phyloP scores from a whole-genome alignment of 2,113 vertebrate genomes.

The Copsychus sechellarum region DNA sequence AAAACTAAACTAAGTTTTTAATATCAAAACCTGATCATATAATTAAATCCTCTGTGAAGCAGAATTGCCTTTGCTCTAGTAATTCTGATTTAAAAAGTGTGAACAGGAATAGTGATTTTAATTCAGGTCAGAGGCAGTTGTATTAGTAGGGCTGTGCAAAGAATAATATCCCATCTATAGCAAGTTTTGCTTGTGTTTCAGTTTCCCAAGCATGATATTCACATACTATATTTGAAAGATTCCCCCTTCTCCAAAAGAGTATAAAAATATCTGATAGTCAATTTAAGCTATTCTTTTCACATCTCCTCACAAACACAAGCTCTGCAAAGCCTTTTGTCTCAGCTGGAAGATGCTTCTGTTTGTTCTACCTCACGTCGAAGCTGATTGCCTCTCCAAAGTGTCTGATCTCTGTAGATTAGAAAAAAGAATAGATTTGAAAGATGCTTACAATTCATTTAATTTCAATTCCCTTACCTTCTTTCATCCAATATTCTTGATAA shows the following conservation, averaged over 20 bases:
- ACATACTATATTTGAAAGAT: conserved; percentile 55
- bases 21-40: not conserved
- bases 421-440: conserved; percentile 71
- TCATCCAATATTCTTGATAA: conserved; percentile 58
- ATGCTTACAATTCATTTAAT: conserved; percentile 73
- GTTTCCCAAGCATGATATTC: conserved; percentile 52
- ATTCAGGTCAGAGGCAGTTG: not conserved
- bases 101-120: conserved; percentile 15
- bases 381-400: conserved; percentile 73
- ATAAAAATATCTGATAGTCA: conserved; percentile 68
- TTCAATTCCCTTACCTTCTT: conserved; percentile 70
- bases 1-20: conserved; percentile 26
- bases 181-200: conserved; percentile 18
- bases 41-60: conserved; percentile 31
- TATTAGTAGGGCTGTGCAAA: not conserved
- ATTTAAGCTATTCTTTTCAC: conserved; percentile 70
- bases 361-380: conserved; percentile 43
- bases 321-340: conserved; percentile 55
- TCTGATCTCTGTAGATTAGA: conserved; percentile 70
- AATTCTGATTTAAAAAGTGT: not conserved
- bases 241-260: not conserved
- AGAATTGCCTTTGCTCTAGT: not conserved
- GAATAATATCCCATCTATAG: not conserved
- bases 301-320: conserved; percentile 53
- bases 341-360: conserved; percentile 69